phyloP scores from a whole-genome alignment of 1,140 invertebrate genomes.

The Venustaconcha ellipsiformis region DNA sequence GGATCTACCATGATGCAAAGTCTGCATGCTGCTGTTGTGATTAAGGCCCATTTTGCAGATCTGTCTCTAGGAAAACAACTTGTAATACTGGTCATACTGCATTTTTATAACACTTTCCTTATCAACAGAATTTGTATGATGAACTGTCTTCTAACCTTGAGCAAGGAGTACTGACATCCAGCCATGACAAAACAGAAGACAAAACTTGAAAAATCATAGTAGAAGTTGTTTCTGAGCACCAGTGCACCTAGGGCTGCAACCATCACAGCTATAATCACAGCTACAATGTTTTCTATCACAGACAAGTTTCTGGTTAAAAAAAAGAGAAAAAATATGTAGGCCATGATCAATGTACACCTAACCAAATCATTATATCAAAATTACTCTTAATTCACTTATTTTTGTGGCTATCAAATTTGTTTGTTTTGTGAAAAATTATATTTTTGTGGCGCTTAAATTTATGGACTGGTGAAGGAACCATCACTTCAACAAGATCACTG shows the following conservation, averaged over 20 bases:
- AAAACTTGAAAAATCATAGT: constrained; percentile 92
- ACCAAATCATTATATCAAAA: too few species aligned
- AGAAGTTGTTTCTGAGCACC: constrained; percentile 87
- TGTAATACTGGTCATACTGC: too few species aligned
- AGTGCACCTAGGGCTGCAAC: constrained; percentile 88
- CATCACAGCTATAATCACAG: constrained; percentile 85
- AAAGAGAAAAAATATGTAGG: not conserved
- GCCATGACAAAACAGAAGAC: constrained; percentile 97
- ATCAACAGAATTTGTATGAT: too few species aligned
- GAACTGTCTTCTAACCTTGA: constrained; percentile 76
- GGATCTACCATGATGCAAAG: not conserved
- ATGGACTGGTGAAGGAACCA: too few species aligned
- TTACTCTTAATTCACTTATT: too few species aligned
- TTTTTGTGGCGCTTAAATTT: too few species aligned
- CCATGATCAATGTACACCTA: not conserved
- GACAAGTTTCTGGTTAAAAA: constrained; percentile 78
- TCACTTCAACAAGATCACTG: too few species aligned
- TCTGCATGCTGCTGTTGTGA: not conserved
- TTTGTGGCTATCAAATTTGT: too few species aligned
- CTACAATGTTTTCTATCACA: constrained; percentile 85
- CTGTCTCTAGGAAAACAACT: too few species aligned
- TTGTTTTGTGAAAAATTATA: too few species aligned
- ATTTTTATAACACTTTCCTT: too few species aligned
- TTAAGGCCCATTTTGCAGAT: not conserved
- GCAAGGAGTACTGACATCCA: constrained; percentile 95